phyloP scores from a whole-genome alignment of 2,888 invertebrate species.

The Agrochola circellaris region DNA sequence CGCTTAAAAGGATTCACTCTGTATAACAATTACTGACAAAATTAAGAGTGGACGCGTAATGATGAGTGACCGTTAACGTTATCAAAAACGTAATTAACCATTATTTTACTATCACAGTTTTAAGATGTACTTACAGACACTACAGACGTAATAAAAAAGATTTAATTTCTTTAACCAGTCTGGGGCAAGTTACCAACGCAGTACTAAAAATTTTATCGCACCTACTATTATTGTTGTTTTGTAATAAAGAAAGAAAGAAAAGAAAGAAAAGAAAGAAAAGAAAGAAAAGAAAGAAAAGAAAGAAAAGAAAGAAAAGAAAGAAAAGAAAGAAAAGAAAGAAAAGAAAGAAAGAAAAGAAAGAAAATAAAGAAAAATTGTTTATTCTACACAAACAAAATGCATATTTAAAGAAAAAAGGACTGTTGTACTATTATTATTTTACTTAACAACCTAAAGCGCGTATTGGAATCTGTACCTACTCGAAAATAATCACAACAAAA shows the following conservation, averaged over 20 bases:
- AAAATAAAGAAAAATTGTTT: no score
- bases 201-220: not conserved
- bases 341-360: no score
- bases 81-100: not conserved
- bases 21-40: not conserved
- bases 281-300: no score
- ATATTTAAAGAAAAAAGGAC: no score
- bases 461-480: constrained; percentile 22
- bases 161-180: not conserved
- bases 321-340: no score
- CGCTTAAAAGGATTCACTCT: not conserved
- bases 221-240: not conserved
- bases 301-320: no score
- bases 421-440: no score
- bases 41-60: not conserved
- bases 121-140: not conserved
- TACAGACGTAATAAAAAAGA: not conserved
- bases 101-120: not conserved
- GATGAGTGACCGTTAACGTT: not conserved
- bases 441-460: not conserved
- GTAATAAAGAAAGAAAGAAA: no score
- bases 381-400: no score
- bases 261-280: no score
- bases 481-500: not conserved
- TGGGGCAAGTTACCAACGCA: not conserved